These are phyloP conservation scores for Halcyon chelicuti DNA, from an alignment of 2,797 vertebrate species.

Conservation along the genomic window DNA sequence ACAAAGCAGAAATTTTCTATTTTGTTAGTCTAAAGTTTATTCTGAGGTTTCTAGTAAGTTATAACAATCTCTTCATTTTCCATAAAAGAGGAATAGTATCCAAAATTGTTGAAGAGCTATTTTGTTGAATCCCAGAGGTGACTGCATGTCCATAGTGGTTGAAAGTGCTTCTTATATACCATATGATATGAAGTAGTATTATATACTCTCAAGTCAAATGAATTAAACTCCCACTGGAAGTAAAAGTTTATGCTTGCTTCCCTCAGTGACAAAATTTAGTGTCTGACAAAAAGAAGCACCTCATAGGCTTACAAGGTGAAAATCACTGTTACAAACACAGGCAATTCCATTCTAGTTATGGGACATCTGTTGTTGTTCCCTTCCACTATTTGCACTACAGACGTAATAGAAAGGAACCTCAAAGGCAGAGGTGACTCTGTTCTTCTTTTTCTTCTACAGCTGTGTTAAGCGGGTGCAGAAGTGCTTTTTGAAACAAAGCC, in stretches of 20 bases:
- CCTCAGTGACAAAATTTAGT: background rate
- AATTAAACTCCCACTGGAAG: background rate
- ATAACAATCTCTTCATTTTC: background rate
- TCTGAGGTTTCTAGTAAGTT: background rate
- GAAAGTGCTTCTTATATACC: background rate
- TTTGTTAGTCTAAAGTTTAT: background rate
- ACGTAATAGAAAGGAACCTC: background rate
- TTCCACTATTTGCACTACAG: background rate
- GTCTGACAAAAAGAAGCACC: background rate
- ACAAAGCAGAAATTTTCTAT: background rate
- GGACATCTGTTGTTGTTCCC: background rate
- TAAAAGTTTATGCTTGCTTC: background rate
- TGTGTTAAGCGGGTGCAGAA: background rate
- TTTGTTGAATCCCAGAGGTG: background rate
- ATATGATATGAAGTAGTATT: rapidly evolving
- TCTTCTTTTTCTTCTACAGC: background rate
- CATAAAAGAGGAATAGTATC: background rate
- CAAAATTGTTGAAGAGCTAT: background rate
- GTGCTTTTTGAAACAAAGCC: background rate
- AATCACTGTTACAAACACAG: background rate
- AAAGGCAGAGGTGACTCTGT: background rate
- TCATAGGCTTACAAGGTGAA: background rate
- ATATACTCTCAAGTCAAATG: background rate
- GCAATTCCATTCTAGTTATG: background rate
- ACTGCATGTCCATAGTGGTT: background rate